These are phyloP conservation scores for Corythornis madagascariensis DNA, from an alignment of 2,113 vertebrate species.

Conservation along the genomic window DNA sequence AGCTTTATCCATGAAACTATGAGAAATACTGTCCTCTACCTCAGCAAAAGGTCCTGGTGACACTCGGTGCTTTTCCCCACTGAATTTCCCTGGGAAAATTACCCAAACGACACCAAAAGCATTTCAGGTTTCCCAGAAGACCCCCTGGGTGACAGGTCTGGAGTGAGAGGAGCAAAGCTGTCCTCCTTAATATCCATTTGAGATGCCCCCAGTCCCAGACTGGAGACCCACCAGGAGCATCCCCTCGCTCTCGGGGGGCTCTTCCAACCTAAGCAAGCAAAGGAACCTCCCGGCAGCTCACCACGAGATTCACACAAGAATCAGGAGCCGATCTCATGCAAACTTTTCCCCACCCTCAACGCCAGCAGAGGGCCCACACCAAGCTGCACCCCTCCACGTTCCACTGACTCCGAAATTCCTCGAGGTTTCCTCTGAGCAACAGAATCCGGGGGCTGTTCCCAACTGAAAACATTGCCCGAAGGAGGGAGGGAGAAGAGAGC, in stretches of 20 bases:
- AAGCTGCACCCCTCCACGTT: not conserved
- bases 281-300: not conserved
- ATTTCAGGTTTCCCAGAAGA: not conserved
- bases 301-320: accelerated
- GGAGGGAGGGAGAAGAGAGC: not conserved
- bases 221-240: not conserved
- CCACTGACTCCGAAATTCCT: not conserved
- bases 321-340: not conserved
- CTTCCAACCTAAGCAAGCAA: not conserved
- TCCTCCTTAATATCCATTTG: not conserved
- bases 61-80: not conserved
- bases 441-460: not conserved
- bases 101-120: not conserved
- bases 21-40: not conserved
- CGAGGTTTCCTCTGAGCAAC: not conserved
- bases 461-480: not conserved
- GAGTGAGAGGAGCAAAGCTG: not conserved
- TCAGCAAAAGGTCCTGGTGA: not conserved
- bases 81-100: not conserved
- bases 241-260: not conserved
- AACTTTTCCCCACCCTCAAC: not conserved
- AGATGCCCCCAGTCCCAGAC: not conserved
- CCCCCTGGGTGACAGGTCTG: not conserved
- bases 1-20: not conserved
- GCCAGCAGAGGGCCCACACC: not conserved